Evolutionary conservation across 2,888 invertebrate genomes (phyloP).

Genomic region (Tridacna gigas): DNA sequence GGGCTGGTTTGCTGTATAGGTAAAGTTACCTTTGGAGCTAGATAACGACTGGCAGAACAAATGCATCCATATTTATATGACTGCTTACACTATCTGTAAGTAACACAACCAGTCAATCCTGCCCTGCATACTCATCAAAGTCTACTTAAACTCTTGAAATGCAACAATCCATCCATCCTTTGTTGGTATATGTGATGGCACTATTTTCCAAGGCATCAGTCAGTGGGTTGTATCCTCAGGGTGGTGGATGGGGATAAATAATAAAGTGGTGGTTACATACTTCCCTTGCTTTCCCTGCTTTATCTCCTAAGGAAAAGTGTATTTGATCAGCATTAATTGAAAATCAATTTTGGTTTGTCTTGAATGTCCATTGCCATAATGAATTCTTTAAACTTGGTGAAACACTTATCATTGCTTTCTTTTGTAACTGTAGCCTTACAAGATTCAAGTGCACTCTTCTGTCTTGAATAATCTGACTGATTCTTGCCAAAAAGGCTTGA

Average conservation of each 20-base stretch:
- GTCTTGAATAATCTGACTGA: constrained; percentile 22
- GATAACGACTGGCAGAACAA: no score
- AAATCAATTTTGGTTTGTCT: constrained; percentile 14
- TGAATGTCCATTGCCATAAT: background rate
- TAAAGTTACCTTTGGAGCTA: no score
- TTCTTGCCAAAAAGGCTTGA: constrained; percentile 35
- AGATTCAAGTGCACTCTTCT: constrained; percentile 9
- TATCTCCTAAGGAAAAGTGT: constrained; percentile 9
- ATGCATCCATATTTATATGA: constrained; percentile 37
- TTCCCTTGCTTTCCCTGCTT: constrained; percentile 27
- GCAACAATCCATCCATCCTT: constrained; percentile 55
- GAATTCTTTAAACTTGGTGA: constrained; percentile 8
- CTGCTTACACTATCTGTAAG: constrained; percentile 48
- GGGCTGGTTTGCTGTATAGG: no score
- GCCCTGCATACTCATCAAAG: constrained; percentile 36
- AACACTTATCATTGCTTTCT: constrained; percentile 20
- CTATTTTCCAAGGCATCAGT: constrained; percentile 38
- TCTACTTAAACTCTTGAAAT: constrained; percentile 39
- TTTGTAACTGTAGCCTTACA: background rate
- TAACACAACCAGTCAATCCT: constrained; percentile 39
- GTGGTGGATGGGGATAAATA: constrained; percentile 43
- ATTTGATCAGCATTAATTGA: constrained; percentile 5
- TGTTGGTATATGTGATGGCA: constrained; percentile 46
- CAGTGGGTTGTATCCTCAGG: constrained; percentile 42
- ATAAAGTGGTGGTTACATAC: constrained; percentile 49